Conservation (phyloP, 2,113 vertebrate species). For the Orycteropus afer region DNA sequence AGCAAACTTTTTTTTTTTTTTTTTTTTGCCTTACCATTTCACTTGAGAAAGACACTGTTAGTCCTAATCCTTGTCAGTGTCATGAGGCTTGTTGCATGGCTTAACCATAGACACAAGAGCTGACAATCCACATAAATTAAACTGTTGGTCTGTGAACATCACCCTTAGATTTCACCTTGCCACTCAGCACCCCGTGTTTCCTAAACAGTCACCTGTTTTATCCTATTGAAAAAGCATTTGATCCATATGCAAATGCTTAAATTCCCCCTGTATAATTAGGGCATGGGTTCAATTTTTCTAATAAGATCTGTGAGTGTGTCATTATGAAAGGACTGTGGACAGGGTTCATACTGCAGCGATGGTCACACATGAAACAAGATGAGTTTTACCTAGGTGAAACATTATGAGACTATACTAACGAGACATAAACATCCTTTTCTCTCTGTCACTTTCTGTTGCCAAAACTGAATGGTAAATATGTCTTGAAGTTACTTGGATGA, state of each 20-base stretch:
- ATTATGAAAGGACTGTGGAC: conserved; percentile 46
- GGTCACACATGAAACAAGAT: conserved; percentile 42
- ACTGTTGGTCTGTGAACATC: neutral
- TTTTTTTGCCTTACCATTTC: neutral
- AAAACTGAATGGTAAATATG: conserved; percentile 69
- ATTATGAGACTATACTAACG: conserved; percentile 23
- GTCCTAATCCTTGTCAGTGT: neutral
- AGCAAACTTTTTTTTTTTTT: neutral
- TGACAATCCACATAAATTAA: neutral
- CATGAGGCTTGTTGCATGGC: neutral
- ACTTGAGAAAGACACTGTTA: neutral
- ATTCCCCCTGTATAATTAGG: neutral
- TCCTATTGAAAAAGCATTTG: neutral
- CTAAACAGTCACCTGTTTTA: neutral
- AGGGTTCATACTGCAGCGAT: conserved; percentile 49
- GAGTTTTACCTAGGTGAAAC: conserved; percentile 65
- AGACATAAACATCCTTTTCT: conserved; percentile 52
- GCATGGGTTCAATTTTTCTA: conserved; percentile 45
- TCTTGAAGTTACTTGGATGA: conserved; percentile 43
- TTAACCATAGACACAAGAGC: neutral
- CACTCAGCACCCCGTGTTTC: neutral
- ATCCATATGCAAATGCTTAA: neutral
- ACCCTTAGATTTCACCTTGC: neutral
- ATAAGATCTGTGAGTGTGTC: conserved; percentile 56
- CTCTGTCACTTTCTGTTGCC: conserved; percentile 68